phyloP scores from a whole-genome alignment of 2,113 vertebrate species.

The Macquaria ambigua region DNA sequence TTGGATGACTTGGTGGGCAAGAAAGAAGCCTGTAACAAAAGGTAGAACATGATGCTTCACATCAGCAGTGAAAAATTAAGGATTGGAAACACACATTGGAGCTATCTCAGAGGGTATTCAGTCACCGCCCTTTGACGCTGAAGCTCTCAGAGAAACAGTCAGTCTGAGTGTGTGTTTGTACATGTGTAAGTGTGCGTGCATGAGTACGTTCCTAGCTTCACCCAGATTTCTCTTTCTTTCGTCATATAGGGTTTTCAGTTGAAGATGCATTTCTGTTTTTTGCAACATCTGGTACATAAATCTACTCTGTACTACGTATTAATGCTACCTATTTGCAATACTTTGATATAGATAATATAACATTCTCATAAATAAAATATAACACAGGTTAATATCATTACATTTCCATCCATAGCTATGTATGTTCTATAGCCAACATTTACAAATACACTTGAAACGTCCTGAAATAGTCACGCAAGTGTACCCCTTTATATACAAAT shows the following conservation, averaged over 20 bases:
- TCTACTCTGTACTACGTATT: neutral
- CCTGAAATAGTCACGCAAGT: neutral
- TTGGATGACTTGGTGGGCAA: neutral
- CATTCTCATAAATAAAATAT: neutral
- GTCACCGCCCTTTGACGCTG: constrained; percentile 22
- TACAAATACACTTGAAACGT: too few species aligned
- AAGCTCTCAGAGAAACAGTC: constrained; percentile 21
- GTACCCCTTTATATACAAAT: neutral
- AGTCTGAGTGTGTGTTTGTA: neutral
- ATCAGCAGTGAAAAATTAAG: neutral
- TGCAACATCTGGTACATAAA: neutral
- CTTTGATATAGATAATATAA: neutral
- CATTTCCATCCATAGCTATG: neutral
- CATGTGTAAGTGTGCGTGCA: neutral
- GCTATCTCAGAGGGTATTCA: constrained; percentile 7
- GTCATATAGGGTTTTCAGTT: constrained; percentile 10
- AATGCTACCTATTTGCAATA: neutral
- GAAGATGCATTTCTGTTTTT: neutral
- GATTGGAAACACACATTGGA: constrained; percentile 3
- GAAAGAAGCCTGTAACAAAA: neutral
- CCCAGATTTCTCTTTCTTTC: constrained; percentile 33
- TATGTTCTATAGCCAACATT: neutral
- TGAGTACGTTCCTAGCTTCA: neutral
- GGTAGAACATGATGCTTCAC: neutral
- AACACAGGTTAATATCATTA: too few species aligned